These are phyloP conservation scores for Bombus cullumanus DNA, from an alignment of 1,140 invertebrate species.

Conservation along the genomic window DNA sequence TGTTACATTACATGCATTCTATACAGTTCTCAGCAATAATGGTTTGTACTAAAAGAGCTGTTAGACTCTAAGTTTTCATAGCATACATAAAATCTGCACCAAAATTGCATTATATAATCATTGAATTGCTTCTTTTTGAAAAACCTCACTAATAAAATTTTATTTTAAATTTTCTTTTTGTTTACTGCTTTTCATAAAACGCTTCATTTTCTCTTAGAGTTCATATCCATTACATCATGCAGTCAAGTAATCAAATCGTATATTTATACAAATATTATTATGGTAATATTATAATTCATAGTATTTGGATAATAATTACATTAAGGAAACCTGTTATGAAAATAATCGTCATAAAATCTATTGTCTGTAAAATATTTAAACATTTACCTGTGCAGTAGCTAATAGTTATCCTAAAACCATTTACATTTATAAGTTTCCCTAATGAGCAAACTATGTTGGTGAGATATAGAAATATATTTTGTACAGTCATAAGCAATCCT, in stretches of 20 bases:
- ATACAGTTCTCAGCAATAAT: slow-evolving; percentile 12
- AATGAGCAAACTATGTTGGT: slow-evolving; percentile 1
- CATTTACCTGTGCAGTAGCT: background rate
- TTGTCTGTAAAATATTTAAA: background rate
- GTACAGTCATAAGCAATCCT: background rate
- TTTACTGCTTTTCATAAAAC: slow-evolving; percentile 14
- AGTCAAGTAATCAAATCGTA: background rate
- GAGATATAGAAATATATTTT: background rate
- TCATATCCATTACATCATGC: slow-evolving; percentile 32
- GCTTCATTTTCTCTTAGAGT: background rate
- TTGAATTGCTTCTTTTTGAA: background rate
- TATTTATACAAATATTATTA: background rate
- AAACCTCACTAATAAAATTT: background rate
- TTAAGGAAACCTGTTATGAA: background rate
- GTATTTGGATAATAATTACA: slow-evolving; percentile 30
- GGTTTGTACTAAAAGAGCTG: slow-evolving; percentile 20
- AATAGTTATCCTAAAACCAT: background rate
- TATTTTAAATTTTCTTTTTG: background rate
- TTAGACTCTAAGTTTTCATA: background rate
- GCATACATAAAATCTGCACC: slow-evolving; percentile 1
- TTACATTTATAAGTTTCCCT: background rate
- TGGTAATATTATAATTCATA: slow-evolving; percentile 37
- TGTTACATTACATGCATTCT: slow-evolving; percentile 39
- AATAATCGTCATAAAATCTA: background rate
- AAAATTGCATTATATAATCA: slow-evolving; percentile 1